Percentiles rank a stretch among this genome's conserved stretches.
These are phyloP conservation scores for Agrypnia vestita DNA, from an alignment of 1,140 invertebrate genomes.

Conservation along the genomic window DNA sequence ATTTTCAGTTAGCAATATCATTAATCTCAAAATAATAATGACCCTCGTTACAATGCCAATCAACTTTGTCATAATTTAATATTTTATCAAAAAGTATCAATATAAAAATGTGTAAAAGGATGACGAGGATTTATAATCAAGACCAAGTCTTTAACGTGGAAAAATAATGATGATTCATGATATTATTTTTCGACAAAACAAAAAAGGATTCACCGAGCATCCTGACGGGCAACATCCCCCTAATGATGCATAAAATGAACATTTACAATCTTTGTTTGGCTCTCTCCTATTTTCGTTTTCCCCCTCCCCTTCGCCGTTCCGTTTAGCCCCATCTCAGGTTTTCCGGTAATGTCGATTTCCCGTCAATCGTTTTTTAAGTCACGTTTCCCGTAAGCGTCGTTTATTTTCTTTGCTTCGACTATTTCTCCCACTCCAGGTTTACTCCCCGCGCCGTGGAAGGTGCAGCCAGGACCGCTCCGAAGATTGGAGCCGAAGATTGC, in stretches of 20 bases:
- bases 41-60: too few relatives aligned
- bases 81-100: too few relatives aligned
- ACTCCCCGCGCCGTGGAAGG: neutral
- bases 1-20: too few relatives aligned
- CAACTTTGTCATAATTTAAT: too few relatives aligned
- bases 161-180: too few relatives aligned
- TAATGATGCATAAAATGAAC: slow-evolving; percentile 55
- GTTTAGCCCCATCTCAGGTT: slow-evolving; percentile 34
- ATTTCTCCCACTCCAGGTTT: slow-evolving; percentile 8
- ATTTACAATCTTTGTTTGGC: slow-evolving; percentile 54
- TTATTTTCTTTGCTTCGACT: slow-evolving; percentile 29
- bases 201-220: neutral
- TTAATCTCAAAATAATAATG: too few relatives aligned
- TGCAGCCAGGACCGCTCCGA: slow-evolving; percentile 29
- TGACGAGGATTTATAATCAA: too few relatives aligned
- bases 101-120: too few relatives aligned
- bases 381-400: slow-evolving; percentile 44
- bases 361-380: slow-evolving; percentile 53
- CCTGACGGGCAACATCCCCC: neutral
- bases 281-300: slow-evolving; percentile 8
- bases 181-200: too few relatives aligned
- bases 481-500: slow-evolving; percentile 55
- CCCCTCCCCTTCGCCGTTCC: slow-evolving; percentile 23
- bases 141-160: too few relatives aligned
- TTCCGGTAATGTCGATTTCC: slow-evolving; percentile 49